These are phyloP conservation scores for Hoplodrina blanda DNA, from an alignment of 2,888 invertebrate species.

Conservation along the genomic window DNA sequence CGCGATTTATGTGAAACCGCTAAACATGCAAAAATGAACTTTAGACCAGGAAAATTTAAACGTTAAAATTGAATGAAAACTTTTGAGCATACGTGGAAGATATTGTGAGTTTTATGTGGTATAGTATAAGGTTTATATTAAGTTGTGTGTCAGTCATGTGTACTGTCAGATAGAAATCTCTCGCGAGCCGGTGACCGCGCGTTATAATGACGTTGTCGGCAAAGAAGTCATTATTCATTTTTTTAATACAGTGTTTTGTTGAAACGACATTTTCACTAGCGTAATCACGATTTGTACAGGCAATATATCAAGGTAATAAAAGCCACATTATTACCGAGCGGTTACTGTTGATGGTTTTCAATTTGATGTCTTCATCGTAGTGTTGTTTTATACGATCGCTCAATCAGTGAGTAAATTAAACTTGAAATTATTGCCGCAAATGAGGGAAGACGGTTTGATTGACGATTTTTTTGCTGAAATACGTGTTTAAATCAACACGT, in stretches of 20 bases:
- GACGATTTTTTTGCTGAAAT: constrained; percentile 61
- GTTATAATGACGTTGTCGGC: constrained; percentile 87
- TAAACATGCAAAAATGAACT: constrained; percentile 68
- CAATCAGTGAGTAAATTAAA: constrained; percentile 70
- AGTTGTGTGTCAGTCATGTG: constrained; percentile 50
- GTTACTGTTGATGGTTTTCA: constrained; percentile 86
- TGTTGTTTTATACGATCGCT: constrained; percentile 70
- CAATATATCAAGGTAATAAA: constrained; percentile 88
- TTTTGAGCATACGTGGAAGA: constrained; percentile 14
- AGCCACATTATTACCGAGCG: constrained; percentile 79
- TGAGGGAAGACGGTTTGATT: constrained; percentile 62
- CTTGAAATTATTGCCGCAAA: constrained; percentile 66
- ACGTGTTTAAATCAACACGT: constrained; percentile 56
- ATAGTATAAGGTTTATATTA: constrained; percentile 68
- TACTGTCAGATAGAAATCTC: constrained; percentile 85
- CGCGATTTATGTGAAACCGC: constrained; percentile 64
- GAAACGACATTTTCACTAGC: constrained; percentile 90
- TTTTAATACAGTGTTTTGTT: constrained; percentile 90
- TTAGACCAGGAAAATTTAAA: constrained; percentile 68
- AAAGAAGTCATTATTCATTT: constrained; percentile 90
- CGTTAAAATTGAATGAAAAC: constrained; percentile 70
- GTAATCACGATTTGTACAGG: constrained; percentile 88
- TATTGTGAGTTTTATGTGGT: constrained; percentile 59
- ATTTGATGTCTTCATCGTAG: constrained; percentile 86
- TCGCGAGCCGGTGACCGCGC: constrained; percentile 82